Percentiles rank a stretch among this genome's conserved stretches.
Conservation (phyloP, 2,797 vertebrate species). For the Rhincodon typus region DNA sequence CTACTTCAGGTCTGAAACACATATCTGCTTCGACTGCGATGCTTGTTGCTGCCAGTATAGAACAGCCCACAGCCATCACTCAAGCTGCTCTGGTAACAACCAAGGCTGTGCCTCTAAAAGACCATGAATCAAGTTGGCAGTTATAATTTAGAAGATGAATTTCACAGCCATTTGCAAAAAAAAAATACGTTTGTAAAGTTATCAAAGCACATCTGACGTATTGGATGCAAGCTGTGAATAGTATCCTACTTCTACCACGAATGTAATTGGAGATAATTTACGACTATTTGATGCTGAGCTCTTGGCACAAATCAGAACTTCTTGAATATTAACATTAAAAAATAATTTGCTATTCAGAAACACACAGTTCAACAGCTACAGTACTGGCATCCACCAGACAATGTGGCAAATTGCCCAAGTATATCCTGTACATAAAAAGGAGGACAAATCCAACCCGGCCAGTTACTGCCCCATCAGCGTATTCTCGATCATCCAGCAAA, state of each 20-base stretch:
- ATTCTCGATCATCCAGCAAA: too few relatives aligned
- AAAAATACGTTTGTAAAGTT: not conserved
- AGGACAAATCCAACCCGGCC: too few relatives aligned
- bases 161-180: too few relatives aligned
- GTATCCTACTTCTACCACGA: not conserved
- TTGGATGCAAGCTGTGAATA: not conserved
- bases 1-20: not conserved
- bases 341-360: not conserved
- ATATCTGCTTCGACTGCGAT: not conserved
- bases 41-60: not conserved
- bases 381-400: too few relatives aligned
- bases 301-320: not conserved
- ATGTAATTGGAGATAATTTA: not conserved
- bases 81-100: not conserved
- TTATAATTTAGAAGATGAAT: not conserved
- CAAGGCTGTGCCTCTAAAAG: not conserved
- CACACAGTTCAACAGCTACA: not conserved
- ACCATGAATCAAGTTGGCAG: not conserved
- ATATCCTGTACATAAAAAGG: too few relatives aligned
- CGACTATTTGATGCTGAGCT: not conserved
- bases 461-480: too few relatives aligned
- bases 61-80: not conserved
- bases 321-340: not conserved
- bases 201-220: not conserved
- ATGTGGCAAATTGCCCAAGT: too few relatives aligned